Conservation (phyloP, 2,797 vertebrate species). For the Poecilia picta region DNA sequence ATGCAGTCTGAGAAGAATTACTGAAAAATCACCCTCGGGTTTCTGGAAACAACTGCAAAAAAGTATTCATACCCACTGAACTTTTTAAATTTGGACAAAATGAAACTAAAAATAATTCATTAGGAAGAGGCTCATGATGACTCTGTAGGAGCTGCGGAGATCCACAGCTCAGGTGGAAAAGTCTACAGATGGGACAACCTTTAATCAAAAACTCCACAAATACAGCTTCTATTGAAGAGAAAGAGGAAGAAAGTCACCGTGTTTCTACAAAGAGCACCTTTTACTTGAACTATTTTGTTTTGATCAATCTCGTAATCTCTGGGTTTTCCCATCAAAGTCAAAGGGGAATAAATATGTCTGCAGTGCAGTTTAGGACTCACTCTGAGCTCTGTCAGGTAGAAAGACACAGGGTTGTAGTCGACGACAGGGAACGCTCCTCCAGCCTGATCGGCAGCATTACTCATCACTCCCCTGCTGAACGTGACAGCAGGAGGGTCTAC, state of each 20-base stretch:
- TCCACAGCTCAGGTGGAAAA: neutral
- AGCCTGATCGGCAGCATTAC: slow-evolving; percentile 7
- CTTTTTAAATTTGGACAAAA: neutral
- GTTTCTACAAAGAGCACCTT: neutral
- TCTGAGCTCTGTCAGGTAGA: slow-evolving; percentile 88
- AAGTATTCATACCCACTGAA: neutral
- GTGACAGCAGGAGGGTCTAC: slow-evolving; percentile 83
- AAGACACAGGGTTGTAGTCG: slow-evolving; percentile 89
- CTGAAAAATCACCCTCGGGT: neutral
- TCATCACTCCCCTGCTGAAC: slow-evolving; percentile 79
- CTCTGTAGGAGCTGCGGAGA: neutral
- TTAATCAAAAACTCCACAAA: neutral
- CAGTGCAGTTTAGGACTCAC: slow-evolving; percentile 74
- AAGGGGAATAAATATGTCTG: neutral
- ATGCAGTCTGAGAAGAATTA: neutral
- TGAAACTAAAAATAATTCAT: no score
- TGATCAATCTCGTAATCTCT: no score
- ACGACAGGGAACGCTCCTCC: slow-evolving; percentile 85
- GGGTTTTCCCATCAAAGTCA: neutral
- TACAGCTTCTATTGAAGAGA: neutral
- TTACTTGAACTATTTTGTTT: neutral
- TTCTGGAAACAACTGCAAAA: neutral
- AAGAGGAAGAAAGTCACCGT: neutral
- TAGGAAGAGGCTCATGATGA: neutral
- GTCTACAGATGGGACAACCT: neutral